Evolutionary conservation across 2,113 vertebrate genomes (phyloP).

Genomic region (Sorex araneus): DNA sequence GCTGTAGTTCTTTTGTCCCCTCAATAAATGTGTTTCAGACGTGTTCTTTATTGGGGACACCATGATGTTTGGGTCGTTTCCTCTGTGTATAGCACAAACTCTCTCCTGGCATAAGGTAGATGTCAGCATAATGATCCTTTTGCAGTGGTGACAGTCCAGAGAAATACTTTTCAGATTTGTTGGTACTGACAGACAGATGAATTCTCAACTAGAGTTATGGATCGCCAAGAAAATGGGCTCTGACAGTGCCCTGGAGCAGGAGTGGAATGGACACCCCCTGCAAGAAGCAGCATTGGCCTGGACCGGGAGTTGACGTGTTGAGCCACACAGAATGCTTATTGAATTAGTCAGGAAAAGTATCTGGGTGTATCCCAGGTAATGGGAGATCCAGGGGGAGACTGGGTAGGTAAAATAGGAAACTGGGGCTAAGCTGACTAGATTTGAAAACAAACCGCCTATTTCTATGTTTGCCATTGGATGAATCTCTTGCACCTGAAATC

Average conservation of each 20-base stretch:
- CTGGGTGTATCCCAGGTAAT: not conserved
- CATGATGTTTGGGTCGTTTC: slow-evolving; percentile 57
- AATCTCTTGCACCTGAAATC: not conserved
- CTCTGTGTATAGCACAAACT: slow-evolving; percentile 36
- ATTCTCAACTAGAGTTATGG: slow-evolving; percentile 65
- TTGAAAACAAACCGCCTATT: not conserved
- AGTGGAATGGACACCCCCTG: not conserved
- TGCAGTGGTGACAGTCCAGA: slow-evolving; percentile 66
- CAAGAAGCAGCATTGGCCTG: not conserved
- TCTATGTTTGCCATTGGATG: not conserved
- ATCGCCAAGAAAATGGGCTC: slow-evolving; percentile 50
- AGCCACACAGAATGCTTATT: not conserved
- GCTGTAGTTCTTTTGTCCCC: slow-evolving; percentile 54
- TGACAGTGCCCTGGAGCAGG: slow-evolving; percentile 35
- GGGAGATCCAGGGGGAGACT: not conserved
- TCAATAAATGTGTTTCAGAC: slow-evolving; percentile 57
- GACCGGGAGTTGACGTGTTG: not conserved
- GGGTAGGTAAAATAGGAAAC: not conserved
- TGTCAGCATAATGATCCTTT: slow-evolving; percentile 72
- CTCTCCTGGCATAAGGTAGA: not conserved
- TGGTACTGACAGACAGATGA: slow-evolving; percentile 69
- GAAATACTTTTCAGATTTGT: slow-evolving; percentile 75
- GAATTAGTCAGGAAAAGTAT: not conserved
- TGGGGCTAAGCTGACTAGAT: not conserved
- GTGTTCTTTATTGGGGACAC: slow-evolving; percentile 63